These are phyloP conservation scores for Galeruca laticollis DNA, from an alignment of 2,888 invertebrate species.

Conservation along the genomic window DNA sequence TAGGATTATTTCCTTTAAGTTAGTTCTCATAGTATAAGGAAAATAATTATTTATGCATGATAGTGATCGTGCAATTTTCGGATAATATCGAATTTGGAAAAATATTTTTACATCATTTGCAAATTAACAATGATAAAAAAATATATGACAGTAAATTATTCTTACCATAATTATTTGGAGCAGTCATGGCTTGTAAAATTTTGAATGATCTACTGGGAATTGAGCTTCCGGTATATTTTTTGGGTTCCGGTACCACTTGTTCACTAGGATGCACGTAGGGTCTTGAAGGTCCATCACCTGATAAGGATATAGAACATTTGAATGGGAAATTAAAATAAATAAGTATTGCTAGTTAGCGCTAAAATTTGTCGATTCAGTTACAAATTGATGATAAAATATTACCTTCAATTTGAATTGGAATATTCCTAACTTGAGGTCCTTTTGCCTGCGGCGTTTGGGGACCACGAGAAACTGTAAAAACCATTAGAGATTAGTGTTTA, in stretches of 20 bases:
- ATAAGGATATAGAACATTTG: conserved; percentile 20
- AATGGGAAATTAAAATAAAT: not conserved
- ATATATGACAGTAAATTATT: not conserved
- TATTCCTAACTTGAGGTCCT: conserved; percentile 68
- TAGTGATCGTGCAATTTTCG: conserved; percentile 28
- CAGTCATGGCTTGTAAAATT: conserved; percentile 84
- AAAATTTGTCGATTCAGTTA: not conserved
- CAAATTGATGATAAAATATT: conserved; percentile 6
- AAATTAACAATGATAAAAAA: conserved; percentile 9
- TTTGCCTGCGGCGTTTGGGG: conserved; percentile 45
- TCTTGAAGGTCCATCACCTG: conserved; percentile 58
- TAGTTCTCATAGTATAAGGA: conserved; percentile 32
- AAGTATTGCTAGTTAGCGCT: too few species aligned
- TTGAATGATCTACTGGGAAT: conserved; percentile 86
- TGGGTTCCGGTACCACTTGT: conserved; percentile 76
- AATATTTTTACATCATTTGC: conserved; percentile 33
- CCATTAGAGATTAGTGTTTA: not conserved
- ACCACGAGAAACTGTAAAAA: conserved; percentile 49
- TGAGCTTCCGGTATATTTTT: conserved; percentile 80
- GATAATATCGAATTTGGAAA: conserved; percentile 33
- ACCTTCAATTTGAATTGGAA: conserved; percentile 78
- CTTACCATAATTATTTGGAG: conserved; percentile 68
- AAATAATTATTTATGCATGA: conserved; percentile 27
- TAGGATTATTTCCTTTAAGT: conserved; percentile 3
- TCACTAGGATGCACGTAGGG: conserved; percentile 74